Evolutionary conservation across 1,140 invertebrate species (phyloP).

Genomic region (Platyura marginata): DNA sequence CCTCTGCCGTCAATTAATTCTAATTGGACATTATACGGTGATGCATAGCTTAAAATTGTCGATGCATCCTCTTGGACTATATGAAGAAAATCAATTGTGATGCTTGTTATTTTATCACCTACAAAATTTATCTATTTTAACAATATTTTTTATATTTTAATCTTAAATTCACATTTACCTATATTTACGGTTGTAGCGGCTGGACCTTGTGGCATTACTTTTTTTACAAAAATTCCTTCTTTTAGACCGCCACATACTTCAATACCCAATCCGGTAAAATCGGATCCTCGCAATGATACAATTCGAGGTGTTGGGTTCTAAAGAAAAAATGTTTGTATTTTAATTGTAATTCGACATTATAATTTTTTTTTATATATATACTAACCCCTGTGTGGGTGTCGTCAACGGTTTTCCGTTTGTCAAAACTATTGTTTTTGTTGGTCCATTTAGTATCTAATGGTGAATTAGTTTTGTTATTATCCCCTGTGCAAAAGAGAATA

Average conservation of each 20-base stretch:
- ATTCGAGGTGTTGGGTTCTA: conserved; percentile 11
- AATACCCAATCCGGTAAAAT: conserved; percentile 83
- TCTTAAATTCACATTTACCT: conserved; percentile 35
- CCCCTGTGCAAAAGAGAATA: neutral
- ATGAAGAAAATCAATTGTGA: conserved; percentile 70
- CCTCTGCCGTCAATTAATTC: conserved; percentile 35
- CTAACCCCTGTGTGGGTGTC: conserved; percentile 45
- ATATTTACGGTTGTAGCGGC: conserved; percentile 64
- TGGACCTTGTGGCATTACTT: conserved; percentile 68
- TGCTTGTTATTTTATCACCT: conserved; percentile 73
- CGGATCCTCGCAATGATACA: conserved; percentile 61
- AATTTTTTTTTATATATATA: neutral
- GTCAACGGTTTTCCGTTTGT: conserved; percentile 37
- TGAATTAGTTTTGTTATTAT: conserved; percentile 1
- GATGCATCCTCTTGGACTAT: conserved; percentile 83
- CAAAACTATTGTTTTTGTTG: conserved; percentile 20
- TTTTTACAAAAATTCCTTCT: conserved; percentile 76
- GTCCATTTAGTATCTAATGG: conserved; percentile 21
- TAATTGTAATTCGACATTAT: neutral
- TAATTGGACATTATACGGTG: conserved; percentile 70
- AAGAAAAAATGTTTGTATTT: conserved; percentile 2
- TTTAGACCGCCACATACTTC: conserved; percentile 74
- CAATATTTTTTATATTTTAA: no score
- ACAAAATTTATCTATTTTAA: conserved; percentile 11
- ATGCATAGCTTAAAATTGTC: conserved; percentile 75